Conservation (phyloP, 2,113 vertebrate species). For the Rostratula benghalensis region DNA sequence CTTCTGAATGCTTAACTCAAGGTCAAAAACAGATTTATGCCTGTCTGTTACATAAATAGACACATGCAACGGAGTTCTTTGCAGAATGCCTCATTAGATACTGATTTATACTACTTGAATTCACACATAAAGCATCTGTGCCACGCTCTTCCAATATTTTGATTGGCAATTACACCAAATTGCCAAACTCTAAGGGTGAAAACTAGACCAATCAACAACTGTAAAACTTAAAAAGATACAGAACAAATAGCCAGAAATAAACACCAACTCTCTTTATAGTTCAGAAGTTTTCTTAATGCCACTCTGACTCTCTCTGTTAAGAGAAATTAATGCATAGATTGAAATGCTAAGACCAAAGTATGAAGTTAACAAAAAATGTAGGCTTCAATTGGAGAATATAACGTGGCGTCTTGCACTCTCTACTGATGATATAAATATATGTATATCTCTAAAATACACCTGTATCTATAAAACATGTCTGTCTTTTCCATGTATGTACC, state of each 20-base stretch:
- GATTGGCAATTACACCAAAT: background rate
- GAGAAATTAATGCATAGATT: background rate
- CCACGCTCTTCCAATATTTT: background rate
- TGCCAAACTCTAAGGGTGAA: background rate
- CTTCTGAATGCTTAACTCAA: background rate
- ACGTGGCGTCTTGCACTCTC: background rate
- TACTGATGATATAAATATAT: background rate
- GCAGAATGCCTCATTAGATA: background rate
- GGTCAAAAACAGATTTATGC: background rate
- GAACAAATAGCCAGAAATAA: background rate
- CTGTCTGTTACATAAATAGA: background rate
- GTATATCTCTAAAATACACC: too few relatives aligned
- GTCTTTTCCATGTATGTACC: background rate
- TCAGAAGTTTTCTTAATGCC: background rate
- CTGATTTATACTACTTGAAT: background rate
- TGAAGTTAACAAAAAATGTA: background rate
- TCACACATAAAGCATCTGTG: background rate
- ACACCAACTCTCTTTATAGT: background rate
- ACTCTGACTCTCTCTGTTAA: background rate
- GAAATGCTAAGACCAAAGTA: background rate
- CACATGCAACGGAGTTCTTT: background rate
- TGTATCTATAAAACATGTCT: too few relatives aligned
- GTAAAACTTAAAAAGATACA: background rate
- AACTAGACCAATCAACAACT: background rate
- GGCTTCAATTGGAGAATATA: background rate